Evolutionary conservation across 2,888 invertebrate species (phyloP).

Genomic region (Ypsolopha scabrella): DNA sequence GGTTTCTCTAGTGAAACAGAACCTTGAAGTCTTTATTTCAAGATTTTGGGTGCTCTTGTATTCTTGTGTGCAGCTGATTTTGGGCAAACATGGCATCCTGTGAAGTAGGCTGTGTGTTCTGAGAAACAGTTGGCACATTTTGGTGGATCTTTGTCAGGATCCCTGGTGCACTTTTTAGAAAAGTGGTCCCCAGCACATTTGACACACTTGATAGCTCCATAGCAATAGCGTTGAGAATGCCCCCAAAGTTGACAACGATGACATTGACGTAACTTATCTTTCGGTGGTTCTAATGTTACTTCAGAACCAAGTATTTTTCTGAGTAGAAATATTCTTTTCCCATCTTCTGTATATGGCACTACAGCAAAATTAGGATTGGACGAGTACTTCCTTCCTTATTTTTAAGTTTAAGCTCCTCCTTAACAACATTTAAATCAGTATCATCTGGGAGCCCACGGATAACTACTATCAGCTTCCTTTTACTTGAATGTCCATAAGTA

Average conservation of each 20-base stretch:
- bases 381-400: constrained; percentile 18
- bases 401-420: constrained; percentile 25
- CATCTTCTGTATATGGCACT: constrained; percentile 26
- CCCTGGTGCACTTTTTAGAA: constrained; percentile 30
- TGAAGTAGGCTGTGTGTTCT: constrained; percentile 37
- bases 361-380: constrained; percentile 28
- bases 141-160: constrained; percentile 20
- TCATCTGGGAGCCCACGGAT: constrained; percentile 34
- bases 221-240: constrained; percentile 44
- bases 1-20: not conserved
- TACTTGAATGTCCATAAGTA: constrained; percentile 34
- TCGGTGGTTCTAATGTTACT: constrained; percentile 35
- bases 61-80: constrained; percentile 16
- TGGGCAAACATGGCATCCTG: constrained; percentile 25
- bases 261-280: constrained; percentile 35
- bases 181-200: constrained; percentile 45
- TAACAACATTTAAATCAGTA: constrained; percentile 23
- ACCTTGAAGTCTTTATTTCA: not conserved
- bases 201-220: constrained; percentile 35
- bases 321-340: constrained; percentile 25
- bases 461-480: constrained; percentile 37
- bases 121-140: constrained; percentile 42
- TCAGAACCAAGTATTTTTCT: constrained; percentile 24
- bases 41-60: constrained; percentile 9
- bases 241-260: constrained; percentile 52